phyloP scores from a whole-genome alignment of 2,888 invertebrate species.

The Mesochorus sp. region DNA sequence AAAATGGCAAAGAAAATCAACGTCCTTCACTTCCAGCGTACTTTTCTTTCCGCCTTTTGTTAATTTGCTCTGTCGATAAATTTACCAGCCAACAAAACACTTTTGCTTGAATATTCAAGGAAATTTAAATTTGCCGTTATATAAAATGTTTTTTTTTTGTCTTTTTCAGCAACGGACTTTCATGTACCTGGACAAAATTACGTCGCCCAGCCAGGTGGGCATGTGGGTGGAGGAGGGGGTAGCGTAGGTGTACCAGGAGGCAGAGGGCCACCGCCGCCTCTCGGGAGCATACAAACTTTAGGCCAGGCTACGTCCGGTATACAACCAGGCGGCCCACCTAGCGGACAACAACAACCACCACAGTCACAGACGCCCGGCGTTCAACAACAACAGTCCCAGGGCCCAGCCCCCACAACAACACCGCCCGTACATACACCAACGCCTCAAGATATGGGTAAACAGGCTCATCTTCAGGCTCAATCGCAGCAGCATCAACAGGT shows the following conservation, averaged over 20 bases:
- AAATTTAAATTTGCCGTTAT: too few species aligned
- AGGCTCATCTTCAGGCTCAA: slow-evolving; percentile 76
- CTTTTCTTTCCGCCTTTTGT: too few species aligned
- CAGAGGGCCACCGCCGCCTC: slow-evolving; percentile 77
- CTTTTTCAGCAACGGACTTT: slow-evolving; percentile 77
- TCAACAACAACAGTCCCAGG: slow-evolving; percentile 76
- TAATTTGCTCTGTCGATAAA: too few species aligned
- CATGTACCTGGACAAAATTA: slow-evolving; percentile 80
- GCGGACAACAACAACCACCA: slow-evolving; percentile 68
- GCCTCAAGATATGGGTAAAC: slow-evolving; percentile 80
- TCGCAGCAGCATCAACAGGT: slow-evolving; percentile 72
- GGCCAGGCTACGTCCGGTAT: slow-evolving; percentile 77
- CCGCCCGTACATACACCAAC: slow-evolving; percentile 77
- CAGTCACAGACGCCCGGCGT: slow-evolving; percentile 73
- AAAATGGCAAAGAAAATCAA: too few species aligned
- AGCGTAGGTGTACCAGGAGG: slow-evolving; percentile 78
- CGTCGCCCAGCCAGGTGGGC: slow-evolving; percentile 80
- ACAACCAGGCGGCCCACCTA: slow-evolving; percentile 75
- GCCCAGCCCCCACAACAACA: slow-evolving; percentile 76
- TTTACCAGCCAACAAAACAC: too few species aligned
- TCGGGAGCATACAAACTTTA: slow-evolving; percentile 76
- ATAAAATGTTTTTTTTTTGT: background rate
- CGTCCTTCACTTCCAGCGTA: too few species aligned
- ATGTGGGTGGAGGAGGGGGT: slow-evolving; percentile 79
- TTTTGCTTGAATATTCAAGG: too few species aligned